phyloP scores from a whole-genome alignment of 2,797 vertebrate species.

The Ficedula albicollis region DNA sequence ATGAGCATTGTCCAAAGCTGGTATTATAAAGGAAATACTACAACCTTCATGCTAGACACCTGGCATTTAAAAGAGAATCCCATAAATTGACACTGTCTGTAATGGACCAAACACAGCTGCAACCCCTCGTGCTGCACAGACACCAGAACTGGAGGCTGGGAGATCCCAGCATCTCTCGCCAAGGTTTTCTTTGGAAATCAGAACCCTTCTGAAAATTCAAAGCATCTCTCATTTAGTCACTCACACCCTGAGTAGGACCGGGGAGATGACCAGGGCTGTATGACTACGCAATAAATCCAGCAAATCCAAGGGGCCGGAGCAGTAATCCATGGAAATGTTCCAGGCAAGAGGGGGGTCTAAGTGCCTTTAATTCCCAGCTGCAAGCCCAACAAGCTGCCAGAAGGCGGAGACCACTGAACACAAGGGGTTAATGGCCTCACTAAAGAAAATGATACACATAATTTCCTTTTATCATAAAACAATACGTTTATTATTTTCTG shows the following conservation, averaged over 20 bases:
- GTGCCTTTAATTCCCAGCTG: constrained; percentile 54
- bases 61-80: constrained; percentile 15
- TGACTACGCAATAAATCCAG: not conserved
- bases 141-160: not conserved
- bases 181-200: constrained; percentile 12
- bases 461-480: constrained; percentile 84
- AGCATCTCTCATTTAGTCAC: not conserved
- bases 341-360: constrained; percentile 28
- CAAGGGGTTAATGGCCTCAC: constrained; percentile 70
- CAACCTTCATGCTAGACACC: not conserved
- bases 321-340: constrained; percentile 56
- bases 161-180: not conserved
- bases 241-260: not conserved
- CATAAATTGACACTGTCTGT: not conserved
- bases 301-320: constrained; percentile 43
- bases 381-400: constrained; percentile 51
- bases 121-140: not conserved
- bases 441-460: constrained; percentile 71
- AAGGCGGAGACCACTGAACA: constrained; percentile 19
- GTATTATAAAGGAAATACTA: constrained; percentile 20
- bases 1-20: constrained; percentile 32
- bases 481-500: constrained; percentile 87
- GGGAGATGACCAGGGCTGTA: not conserved
- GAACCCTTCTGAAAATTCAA: not conserved
- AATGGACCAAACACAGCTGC: constrained; percentile 21